These are phyloP conservation scores for Pomatorhinus ruficollis DNA, from an alignment of 2,113 vertebrate species.

Conservation along the genomic window DNA sequence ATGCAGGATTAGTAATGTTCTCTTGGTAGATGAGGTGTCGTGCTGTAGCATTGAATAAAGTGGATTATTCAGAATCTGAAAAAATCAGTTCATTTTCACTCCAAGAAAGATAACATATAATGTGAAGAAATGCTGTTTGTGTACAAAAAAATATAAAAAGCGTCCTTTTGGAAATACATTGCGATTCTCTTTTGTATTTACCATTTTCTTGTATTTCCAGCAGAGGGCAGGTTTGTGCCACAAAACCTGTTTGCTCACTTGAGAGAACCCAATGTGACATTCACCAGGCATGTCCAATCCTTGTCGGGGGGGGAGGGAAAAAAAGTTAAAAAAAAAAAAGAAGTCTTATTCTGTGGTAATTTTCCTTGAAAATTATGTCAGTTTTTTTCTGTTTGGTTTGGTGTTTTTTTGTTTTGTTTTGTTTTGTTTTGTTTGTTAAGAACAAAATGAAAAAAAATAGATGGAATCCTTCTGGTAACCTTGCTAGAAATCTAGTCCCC, in stretches of 20 bases:
- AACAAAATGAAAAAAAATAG: not conserved
- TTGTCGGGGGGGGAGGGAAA: no score
- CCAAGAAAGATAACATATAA: not conserved
- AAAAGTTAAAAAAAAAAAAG: not conserved
- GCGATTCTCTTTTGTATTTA: not conserved
- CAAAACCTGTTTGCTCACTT: not conserved
- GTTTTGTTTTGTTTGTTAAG: no score
- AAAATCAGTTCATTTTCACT: not conserved
- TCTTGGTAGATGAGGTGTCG: not conserved
- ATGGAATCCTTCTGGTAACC: not conserved
- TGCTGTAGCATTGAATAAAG: not conserved
- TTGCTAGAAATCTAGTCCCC: not conserved
- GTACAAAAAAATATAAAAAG: not conserved
- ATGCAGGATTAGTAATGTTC: not conserved
- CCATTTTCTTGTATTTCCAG: not conserved
- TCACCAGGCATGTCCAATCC: not conserved
- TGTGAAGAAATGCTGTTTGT: not conserved
- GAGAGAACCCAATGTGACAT: rapidly evolving
- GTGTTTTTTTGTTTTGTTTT: not conserved
- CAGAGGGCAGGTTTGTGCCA: conserved; percentile 52
- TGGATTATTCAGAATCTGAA: not conserved
- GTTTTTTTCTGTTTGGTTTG: no score
- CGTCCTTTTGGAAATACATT: not conserved
- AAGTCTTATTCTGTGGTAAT: not conserved
- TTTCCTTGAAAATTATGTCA: not conserved